These are phyloP conservation scores for Ceyx cyanopectus DNA, from an alignment of 2,113 vertebrate genomes.

Conservation along the genomic window DNA sequence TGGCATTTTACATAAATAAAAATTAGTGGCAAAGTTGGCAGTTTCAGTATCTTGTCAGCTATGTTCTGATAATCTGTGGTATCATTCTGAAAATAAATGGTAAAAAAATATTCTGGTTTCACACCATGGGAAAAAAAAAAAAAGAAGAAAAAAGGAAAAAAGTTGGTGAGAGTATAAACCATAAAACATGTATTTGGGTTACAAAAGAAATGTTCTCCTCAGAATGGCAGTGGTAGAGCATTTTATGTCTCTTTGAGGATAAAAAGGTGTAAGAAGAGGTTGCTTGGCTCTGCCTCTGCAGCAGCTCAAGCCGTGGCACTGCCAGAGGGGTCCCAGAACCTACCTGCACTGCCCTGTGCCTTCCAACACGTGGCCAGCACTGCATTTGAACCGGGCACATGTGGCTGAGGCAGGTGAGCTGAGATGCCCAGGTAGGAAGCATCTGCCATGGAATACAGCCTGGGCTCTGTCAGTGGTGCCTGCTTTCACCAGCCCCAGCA, in stretches of 20 bases:
- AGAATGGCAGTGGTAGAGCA: not conserved
- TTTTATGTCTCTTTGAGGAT: not conserved
- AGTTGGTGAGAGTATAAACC: not conserved
- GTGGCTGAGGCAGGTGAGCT: not conserved
- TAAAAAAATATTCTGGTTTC: slow-evolving; percentile 34
- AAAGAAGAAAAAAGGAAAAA: not conserved
- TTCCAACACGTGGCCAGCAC: not conserved
- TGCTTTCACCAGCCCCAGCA: not conserved
- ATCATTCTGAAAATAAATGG: slow-evolving; percentile 23
- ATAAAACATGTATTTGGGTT: slow-evolving; percentile 38
- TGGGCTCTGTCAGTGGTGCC: not conserved
- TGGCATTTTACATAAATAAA: slow-evolving; percentile 7
- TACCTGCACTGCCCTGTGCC: not conserved
- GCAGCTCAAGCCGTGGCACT: not conserved
- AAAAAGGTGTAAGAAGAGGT: not conserved
- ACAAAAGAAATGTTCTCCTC: slow-evolving; percentile 30
- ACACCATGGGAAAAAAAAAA: not conserved
- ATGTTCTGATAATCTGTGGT: not conserved
- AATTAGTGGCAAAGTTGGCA: not conserved
- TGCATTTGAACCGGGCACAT: not conserved
- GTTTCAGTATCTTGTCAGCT: not conserved
- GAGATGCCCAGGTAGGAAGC: not conserved
- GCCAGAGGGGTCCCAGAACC: not conserved
- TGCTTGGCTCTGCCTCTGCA: not conserved
- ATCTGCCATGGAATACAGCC: not conserved